phyloP scores from a whole-genome alignment of 2,888 invertebrate genomes.

The Litoditis marina region DNA sequence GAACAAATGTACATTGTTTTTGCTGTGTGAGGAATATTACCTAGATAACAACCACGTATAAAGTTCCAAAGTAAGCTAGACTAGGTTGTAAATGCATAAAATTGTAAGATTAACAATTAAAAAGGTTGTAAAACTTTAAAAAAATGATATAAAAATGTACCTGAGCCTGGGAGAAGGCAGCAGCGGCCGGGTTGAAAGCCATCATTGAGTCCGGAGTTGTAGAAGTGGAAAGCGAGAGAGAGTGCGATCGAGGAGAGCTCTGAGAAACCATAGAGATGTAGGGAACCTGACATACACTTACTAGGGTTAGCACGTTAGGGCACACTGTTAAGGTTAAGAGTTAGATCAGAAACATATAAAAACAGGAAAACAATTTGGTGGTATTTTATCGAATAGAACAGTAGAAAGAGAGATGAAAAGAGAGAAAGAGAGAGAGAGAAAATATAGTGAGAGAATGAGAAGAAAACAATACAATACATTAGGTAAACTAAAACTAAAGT shows the following conservation, averaged over 20 bases:
- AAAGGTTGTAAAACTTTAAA: neutral
- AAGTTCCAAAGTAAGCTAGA: no score
- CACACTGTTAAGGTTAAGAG: no score
- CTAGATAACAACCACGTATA: no score
- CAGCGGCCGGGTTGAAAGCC: conserved; percentile 7
- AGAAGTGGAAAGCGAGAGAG: neutral
- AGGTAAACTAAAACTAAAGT: neutral
- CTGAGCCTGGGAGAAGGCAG: conserved; percentile 5
- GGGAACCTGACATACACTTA: no score
- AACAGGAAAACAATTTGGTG: neutral
- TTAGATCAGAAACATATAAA: no score
- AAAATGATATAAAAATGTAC: neutral
- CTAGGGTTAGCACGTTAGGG: no score
- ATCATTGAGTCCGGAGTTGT: neutral
- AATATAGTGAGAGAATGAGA: neutral
- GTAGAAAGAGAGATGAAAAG: conserved; percentile 10
- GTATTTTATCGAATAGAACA: neutral
- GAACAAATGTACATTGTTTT: no score
- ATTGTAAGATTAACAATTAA: no score
- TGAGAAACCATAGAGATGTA: no score
- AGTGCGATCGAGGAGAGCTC: no score
- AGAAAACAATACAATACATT: neutral
- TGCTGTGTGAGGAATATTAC: no score
- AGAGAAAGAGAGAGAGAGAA: conserved; percentile 9
- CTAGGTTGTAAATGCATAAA: no score